Percentiles rank a stretch among this genome's conserved stretches.
Conservation (phyloP, 2,113 vertebrate genomes). For the Tachuris rubrigastra region DNA sequence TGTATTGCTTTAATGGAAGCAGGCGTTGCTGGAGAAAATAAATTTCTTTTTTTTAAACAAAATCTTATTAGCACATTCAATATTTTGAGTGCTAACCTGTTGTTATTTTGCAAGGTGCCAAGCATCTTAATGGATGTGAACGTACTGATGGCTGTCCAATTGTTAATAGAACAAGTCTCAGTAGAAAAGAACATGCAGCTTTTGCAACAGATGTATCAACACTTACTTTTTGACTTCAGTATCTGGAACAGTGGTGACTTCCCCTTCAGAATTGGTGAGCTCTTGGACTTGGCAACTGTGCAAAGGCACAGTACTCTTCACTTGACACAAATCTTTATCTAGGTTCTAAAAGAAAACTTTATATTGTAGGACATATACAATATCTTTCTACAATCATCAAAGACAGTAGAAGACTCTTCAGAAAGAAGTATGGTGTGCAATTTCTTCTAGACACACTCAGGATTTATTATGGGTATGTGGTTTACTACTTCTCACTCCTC, state of each 20-base stretch:
- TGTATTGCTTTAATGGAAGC: neutral
- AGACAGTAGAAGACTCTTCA: constrained; percentile 94
- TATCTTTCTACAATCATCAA: constrained; percentile 97
- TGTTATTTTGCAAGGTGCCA: constrained; percentile 78
- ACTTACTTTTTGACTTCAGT: constrained; percentile 94
- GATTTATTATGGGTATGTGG: constrained; percentile 90
- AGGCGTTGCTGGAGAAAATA: neutral
- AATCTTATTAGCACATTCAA: neutral
- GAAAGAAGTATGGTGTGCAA: constrained; percentile 93
- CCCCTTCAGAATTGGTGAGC: constrained; percentile 90
- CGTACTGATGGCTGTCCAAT: constrained; percentile 88
- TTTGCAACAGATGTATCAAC: constrained; percentile 90
- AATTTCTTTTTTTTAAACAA: neutral
- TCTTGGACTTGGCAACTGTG: neutral
- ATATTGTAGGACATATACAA: constrained; percentile 89
- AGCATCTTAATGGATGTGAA: constrained; percentile 89
- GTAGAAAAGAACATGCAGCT: constrained; percentile 88
- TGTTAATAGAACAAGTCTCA: constrained; percentile 92
- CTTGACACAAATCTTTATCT: neutral
- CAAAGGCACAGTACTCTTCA: neutral
- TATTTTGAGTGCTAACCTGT: neutral
- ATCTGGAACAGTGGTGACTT: constrained; percentile 98
- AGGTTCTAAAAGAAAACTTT: constrained; percentile 57
- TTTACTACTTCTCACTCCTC: neutral
- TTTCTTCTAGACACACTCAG: constrained; percentile 92